These are phyloP conservation scores for Whitmania pigra DNA, from an alignment of 1,140 invertebrate genomes.

Conservation along the genomic window DNA sequence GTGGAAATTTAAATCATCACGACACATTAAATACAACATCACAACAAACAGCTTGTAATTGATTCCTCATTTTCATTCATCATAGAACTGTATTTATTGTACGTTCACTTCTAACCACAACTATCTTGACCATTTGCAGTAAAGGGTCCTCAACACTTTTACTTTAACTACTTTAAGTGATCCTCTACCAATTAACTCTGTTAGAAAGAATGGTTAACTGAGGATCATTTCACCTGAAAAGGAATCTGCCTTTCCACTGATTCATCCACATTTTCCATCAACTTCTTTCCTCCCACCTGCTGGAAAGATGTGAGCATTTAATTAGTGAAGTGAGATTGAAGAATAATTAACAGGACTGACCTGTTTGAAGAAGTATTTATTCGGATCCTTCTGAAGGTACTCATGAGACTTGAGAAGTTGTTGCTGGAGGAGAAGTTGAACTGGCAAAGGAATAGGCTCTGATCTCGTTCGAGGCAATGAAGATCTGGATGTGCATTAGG, in stretches of 20 bases:
- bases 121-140: no score
- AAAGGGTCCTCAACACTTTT: no score
- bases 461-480: constrained; percentile 43
- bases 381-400: constrained; percentile 53
- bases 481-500: constrained; percentile 5
- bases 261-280: constrained; percentile 52
- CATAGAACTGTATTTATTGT: no score
- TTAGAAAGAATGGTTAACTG: no score
- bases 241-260: constrained; percentile 36
- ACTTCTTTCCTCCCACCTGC: constrained; percentile 55
- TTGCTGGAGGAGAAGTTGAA: constrained; percentile 55
- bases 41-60: no score
- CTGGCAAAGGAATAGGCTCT: constrained; percentile 78
- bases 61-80: no score
- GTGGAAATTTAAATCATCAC: no score
- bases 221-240: neutral
- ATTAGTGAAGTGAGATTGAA: no score
- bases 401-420: constrained; percentile 50
- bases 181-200: no score
- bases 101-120: no score
- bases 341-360: constrained; percentile 8
- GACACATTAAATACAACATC: no score
- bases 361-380: constrained; percentile 34
- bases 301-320: constrained; percentile 37
- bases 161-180: no score